Evolutionary conservation across 2,797 vertebrate genomes (phyloP).

Genomic region (Brotogeris chrysoptera): DNA sequence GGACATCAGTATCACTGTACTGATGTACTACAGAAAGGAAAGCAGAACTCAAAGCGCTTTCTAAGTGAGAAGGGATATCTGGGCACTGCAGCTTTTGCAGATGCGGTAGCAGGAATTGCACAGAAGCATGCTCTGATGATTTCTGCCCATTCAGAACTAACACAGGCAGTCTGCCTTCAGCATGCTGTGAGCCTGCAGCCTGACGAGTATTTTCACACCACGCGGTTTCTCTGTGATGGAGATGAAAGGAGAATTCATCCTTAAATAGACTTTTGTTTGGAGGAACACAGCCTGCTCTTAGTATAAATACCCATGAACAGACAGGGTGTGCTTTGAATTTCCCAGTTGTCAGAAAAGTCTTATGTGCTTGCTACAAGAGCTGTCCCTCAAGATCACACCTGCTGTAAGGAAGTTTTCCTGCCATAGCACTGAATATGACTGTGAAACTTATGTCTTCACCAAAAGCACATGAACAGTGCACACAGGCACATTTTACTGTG

Average conservation of each 20-base stretch:
- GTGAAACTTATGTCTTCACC: background rate
- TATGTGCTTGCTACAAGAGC: background rate
- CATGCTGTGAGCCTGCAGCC: background rate
- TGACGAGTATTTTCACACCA: background rate
- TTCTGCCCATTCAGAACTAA: background rate
- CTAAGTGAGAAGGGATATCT: background rate
- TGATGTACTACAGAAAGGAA: background rate
- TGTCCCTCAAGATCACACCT: background rate
- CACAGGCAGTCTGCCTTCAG: background rate
- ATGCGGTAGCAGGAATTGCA: background rate
- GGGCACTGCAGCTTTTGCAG: background rate
- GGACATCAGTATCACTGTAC: background rate
- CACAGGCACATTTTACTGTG: background rate
- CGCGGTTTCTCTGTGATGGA: background rate
- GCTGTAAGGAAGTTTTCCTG: background rate
- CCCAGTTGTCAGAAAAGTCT: background rate
- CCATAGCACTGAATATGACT: background rate
- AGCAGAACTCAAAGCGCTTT: background rate
- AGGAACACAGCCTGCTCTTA: background rate
- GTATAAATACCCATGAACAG: background rate
- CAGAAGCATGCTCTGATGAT: accelerated
- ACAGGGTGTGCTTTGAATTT: background rate
- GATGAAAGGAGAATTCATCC: background rate
- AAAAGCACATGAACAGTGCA: background rate
- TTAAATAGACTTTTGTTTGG: background rate